Evolutionary conservation across 64 coral and sea anemone species (phyloP).

Genomic region (Catalaphyllia jardinei): DNA sequence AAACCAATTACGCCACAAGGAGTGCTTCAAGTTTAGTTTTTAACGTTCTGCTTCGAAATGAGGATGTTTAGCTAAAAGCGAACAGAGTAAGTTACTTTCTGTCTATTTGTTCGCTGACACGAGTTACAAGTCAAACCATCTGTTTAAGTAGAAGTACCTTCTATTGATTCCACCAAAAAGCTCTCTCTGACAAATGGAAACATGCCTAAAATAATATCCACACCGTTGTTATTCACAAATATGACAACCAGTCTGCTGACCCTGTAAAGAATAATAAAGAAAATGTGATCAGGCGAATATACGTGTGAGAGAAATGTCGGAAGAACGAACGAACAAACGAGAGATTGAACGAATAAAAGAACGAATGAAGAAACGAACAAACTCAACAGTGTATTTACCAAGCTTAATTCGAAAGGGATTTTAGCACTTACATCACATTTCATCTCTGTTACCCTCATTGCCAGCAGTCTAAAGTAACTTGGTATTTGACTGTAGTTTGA

Average conservation of each 20-base stretch:
- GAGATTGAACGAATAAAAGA: neutral
- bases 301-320: neutral
- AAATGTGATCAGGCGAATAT: neutral
- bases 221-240: conserved; percentile 96
- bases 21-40: too few species aligned
- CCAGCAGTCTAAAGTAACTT: too few species aligned
- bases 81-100: too few species aligned
- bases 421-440: too few species aligned
- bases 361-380: neutral
- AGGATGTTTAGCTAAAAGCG: too few species aligned
- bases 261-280: conserved; percentile 25
- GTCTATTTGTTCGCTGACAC: neutral
- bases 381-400: too few species aligned
- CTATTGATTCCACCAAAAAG: conserved; percentile 85
- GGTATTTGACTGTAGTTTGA: too few species aligned
- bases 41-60: too few species aligned
- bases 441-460: too few species aligned
- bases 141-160: conserved; percentile 28
- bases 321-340: neutral
- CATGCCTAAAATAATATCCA: conserved; percentile 78
- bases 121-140: too few species aligned
- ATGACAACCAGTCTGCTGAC: conserved; percentile 60
- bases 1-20: too few species aligned
- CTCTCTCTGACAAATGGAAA: conserved; percentile 91
- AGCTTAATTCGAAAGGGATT: too few species aligned